Evolutionary conservation across 2,888 invertebrate genomes (phyloP).

Genomic region (Heliconius sara): DNA sequence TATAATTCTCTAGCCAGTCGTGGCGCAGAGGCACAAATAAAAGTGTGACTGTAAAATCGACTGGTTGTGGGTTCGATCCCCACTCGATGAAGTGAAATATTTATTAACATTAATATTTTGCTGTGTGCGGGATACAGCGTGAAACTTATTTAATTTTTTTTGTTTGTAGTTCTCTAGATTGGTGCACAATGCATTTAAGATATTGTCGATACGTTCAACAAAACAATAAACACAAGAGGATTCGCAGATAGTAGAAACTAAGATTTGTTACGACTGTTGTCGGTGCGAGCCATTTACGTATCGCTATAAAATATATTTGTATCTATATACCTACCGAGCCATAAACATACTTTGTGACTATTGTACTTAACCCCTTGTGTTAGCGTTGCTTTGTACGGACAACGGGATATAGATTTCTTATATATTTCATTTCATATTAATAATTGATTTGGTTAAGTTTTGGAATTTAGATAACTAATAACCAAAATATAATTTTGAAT

Average conservation of each 20-base stretch:
- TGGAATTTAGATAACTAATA: too few species aligned
- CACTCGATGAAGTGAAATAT: too few species aligned
- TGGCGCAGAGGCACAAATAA: too few species aligned
- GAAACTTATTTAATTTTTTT: neutral
- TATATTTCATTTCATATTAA: too few species aligned
- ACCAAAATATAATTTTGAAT: too few species aligned
- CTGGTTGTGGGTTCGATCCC: too few species aligned
- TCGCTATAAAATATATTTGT: neutral
- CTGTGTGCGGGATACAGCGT: too few species aligned
- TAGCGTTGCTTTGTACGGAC: neutral
- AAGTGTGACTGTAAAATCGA: too few species aligned
- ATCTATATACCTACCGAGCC: constrained; percentile 11
- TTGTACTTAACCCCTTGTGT: neutral
- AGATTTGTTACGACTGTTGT: constrained; percentile 19
- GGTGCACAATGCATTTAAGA: constrained; percentile 42
- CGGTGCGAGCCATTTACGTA: constrained; percentile 35
- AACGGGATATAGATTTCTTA: neutral
- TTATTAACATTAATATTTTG: too few species aligned
- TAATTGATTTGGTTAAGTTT: too few species aligned
- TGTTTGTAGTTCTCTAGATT: neutral
- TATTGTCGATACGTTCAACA: constrained; percentile 48
- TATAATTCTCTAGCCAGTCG: too few species aligned
- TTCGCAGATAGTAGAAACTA: constrained; percentile 45
- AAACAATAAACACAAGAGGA: constrained; percentile 53
- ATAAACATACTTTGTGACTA: neutral